Evolutionary conservation across 2,888 invertebrate genomes (phyloP).

Genomic region (Volucella inflata): DNA sequence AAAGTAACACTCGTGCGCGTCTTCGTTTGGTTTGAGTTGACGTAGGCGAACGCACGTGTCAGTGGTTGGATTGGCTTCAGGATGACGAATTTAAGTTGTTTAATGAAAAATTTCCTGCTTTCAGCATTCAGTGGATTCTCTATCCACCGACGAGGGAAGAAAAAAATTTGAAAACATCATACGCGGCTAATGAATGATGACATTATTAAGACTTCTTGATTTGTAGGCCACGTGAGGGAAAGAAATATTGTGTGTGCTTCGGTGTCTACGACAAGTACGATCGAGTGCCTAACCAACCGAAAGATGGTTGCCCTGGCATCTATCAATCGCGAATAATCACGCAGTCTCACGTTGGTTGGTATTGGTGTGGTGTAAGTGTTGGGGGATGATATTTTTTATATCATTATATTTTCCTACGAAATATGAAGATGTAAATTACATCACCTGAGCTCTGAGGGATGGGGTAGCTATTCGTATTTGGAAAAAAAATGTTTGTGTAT

Average conservation of each 20-base stretch:
- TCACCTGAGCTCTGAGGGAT: neutral
- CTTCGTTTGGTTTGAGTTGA: neutral
- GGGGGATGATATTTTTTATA: neutral
- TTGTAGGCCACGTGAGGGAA: constrained; percentile 35
- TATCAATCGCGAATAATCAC: constrained; percentile 23
- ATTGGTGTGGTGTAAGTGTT: neutral
- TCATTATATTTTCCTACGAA: neutral
- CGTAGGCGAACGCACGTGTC: constrained; percentile 31
- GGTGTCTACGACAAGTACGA: constrained; percentile 24
- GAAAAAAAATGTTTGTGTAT: neutral
- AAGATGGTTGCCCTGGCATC: constrained; percentile 17
- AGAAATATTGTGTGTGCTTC: constrained; percentile 3
- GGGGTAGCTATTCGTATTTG: neutral
- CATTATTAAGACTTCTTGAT: constrained; percentile 32
- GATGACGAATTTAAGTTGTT: constrained; percentile 26
- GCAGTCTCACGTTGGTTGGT: too few relatives aligned
- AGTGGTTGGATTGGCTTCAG: neutral
- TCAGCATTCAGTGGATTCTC: neutral
- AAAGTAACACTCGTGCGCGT: neutral
- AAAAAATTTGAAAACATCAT: constrained; percentile 18
- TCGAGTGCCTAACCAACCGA: constrained; percentile 5
- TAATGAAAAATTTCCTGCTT: constrained; percentile 22
- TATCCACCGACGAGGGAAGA: neutral
- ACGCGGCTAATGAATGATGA: constrained; percentile 48
- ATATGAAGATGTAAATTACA: neutral